Conservation (phyloP, 2,113 vertebrate genomes). For the Trochalopteron elliotii region DNA sequence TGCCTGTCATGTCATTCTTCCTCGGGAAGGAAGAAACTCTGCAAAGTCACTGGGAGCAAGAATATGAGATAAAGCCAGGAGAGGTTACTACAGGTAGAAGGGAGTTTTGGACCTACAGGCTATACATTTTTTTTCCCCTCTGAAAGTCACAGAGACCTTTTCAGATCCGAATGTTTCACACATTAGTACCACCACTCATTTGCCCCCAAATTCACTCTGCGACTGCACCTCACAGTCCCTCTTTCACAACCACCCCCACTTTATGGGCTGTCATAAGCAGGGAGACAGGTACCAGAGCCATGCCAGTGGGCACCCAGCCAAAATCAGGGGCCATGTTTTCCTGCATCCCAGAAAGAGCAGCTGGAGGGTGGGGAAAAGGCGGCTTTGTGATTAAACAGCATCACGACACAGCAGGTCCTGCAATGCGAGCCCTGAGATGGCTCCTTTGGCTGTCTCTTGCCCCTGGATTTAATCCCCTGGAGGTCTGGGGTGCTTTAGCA, state of each 20-base stretch:
- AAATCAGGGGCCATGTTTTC: fast-evolving
- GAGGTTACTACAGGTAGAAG: neutral
- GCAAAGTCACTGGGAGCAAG: neutral
- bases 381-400: fast-evolving
- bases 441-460: neutral
- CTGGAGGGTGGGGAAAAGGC: neutral
- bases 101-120: neutral
- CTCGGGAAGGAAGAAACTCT: neutral
- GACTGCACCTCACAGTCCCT: neutral
- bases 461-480: neutral
- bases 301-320: neutral
- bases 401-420: neutral
- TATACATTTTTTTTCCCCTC: neutral
- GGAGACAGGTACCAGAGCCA: neutral
- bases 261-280: neutral
- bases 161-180: neutral
- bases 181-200: fast-evolving
- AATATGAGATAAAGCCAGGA: neutral
- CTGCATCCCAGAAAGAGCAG: neutral
- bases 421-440: fast-evolving
- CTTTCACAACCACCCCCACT: neutral
- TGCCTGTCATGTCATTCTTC: neutral
- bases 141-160: neutral
- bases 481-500: neutral
- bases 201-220: fast-evolving